A percentile compares a stretch with the other conserved stretches of the same genome.
phyloP scores from a whole-genome alignment of 2,113 vertebrate species.

The Reinhardtius hippoglossoides region DNA sequence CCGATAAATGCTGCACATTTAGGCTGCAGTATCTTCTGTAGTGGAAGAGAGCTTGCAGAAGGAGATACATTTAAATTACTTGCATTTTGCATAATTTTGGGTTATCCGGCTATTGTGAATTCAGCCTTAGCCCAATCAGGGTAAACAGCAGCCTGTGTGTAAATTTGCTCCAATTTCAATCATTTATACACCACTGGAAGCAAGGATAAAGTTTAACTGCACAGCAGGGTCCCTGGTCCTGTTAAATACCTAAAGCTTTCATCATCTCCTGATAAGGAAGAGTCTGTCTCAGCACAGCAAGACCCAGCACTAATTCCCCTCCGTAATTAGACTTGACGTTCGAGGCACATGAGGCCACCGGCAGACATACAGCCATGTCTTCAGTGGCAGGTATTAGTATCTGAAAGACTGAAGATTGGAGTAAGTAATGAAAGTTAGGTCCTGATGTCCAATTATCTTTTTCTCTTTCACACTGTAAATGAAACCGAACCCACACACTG shows the following conservation, averaged over 20 bases:
- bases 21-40: not conserved
- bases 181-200: constrained; percentile 28
- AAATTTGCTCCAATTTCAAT: not conserved
- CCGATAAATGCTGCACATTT: not conserved
- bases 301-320: constrained; percentile 39
- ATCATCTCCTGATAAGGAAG: constrained; percentile 46
- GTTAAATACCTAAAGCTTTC: constrained; percentile 44
- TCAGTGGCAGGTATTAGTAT: constrained; percentile 24
- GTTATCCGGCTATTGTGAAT: not conserved
- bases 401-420: constrained; percentile 23
- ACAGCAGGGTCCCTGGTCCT: constrained; percentile 36
- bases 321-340: constrained; percentile 41
- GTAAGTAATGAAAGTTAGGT: constrained; percentile 14
- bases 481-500: not conserved
- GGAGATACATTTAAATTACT: not conserved
- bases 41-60: too few species aligned
- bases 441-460: not conserved
- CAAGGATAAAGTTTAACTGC: constrained; percentile 36
- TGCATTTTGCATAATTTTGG: not conserved
- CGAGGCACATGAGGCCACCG: constrained; percentile 27
- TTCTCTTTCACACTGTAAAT: not conserved
- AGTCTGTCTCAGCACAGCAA: constrained; percentile 20
- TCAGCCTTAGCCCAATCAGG: not conserved
- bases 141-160: constrained; percentile 25
- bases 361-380: not conserved